These are phyloP conservation scores for Coracias cyanogaster DNA, from an alignment of 2,797 vertebrate genomes.

Conservation along the genomic window DNA sequence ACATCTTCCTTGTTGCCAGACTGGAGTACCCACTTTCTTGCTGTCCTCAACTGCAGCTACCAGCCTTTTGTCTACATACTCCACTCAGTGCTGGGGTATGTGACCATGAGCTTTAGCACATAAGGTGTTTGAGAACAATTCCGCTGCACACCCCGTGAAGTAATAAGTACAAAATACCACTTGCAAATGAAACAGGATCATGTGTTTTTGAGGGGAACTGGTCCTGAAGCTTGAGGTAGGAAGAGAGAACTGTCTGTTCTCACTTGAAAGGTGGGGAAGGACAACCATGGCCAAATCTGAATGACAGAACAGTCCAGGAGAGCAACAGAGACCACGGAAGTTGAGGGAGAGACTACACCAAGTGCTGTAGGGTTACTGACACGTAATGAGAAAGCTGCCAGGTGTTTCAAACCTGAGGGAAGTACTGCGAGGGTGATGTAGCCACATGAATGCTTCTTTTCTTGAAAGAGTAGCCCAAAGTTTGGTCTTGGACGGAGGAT, in stretches of 20 bases:
- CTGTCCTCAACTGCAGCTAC: background rate
- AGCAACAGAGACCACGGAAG: background rate
- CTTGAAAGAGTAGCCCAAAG: background rate
- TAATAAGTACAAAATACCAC: background rate
- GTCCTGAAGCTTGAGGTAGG: background rate
- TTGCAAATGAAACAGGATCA: background rate
- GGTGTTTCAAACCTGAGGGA: background rate
- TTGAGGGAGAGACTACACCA: background rate
- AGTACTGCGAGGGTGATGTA: background rate
- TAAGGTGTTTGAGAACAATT: background rate
- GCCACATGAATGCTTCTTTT: background rate
- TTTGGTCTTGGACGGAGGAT: background rate
- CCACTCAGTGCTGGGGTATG: background rate
- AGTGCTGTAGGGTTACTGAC: background rate
- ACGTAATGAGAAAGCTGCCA: background rate
- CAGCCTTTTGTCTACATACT: background rate
- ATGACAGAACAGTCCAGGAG: background rate
- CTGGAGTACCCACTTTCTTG: background rate
- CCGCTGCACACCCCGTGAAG: fast-evolving
- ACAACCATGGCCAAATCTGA: background rate
- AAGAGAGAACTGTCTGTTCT: background rate
- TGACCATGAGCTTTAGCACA: background rate
- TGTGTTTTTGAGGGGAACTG: background rate
- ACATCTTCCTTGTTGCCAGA: background rate
- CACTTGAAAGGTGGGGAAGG: background rate